Evolutionary conservation across 2,113 vertebrate species (phyloP).

Genomic region (Pseudorectes ferrugineus): DNA sequence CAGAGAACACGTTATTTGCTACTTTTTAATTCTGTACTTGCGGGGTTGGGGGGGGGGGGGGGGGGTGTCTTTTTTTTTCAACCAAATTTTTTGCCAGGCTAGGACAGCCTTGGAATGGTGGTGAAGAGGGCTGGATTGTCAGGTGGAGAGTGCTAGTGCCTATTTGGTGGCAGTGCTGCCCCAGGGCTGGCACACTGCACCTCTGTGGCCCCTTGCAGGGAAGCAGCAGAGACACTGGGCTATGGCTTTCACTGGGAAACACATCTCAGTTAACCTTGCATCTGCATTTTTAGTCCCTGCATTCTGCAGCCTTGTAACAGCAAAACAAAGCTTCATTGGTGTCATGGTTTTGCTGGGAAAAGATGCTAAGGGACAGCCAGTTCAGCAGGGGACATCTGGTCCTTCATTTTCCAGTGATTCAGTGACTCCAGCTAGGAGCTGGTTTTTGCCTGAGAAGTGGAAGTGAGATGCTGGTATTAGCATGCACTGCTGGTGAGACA

Average conservation of each 20-base stretch:
- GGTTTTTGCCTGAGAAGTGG: not conserved
- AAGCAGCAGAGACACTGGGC: not conserved
- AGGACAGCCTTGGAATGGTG: not conserved
- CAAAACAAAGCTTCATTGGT: not conserved
- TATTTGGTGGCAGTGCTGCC: not conserved
- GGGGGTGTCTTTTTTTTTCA: not conserved
- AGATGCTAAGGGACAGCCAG: not conserved
- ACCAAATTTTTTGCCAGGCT: not conserved
- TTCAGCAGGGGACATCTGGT: not conserved
- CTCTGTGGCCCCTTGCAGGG: not conserved
- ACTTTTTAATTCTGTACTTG: not conserved
- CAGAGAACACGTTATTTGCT: not conserved
- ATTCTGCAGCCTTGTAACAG: not conserved
- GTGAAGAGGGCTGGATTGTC: not conserved
- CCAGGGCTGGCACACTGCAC: not conserved
- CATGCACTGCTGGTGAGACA: not conserved
- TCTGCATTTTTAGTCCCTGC: not conserved
- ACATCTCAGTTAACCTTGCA: not conserved
- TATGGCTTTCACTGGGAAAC: not conserved
- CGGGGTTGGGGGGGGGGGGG: fast-evolving
- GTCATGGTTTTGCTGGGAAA: not conserved
- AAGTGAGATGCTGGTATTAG: not conserved
- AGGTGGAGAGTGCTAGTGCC: not conserved
- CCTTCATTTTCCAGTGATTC: not conserved
- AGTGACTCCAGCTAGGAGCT: not conserved